Base-by-base conservation (phyloP, 2,113 vertebrate genomes). In the Brachyhypopomus gauderio region DNA sequence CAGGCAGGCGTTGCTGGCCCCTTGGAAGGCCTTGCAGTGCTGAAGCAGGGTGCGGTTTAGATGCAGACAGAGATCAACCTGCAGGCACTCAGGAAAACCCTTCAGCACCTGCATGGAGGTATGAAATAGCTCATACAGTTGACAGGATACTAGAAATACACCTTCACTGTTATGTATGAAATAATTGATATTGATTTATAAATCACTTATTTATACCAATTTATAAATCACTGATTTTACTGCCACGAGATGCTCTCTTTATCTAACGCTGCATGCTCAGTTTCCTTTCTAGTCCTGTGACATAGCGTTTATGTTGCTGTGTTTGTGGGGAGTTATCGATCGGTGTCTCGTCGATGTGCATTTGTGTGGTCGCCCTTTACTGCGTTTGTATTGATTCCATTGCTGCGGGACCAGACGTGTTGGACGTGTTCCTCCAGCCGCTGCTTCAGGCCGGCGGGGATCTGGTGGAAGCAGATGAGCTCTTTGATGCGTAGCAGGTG, bases 401-500 rank as follows among this genome's bases (percentile, higher is more conserved):
- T 99, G 83, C 97, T 98, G 91, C 98, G 98, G 83, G 96, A 97
- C 97, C 97, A 99, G 86, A 97, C 96, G 0, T 98, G 97, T 85
- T 99, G 97, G 87, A 99, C 99, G 78, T 99, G 98, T 79, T 99
- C 97, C 86, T 98, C 96, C n/a, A 99, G 93, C 69, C 95, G 94
- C 85, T 96, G 96, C 14, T 96, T 94, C 75, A 99, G 93, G 0
- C 94, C 90, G 59, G 92, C 95, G 38, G 98, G 97, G 82, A 99
- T 98, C 90, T 98, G 98, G 87, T 99, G 97, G 89, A 99, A 99
- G 87, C 97, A 96, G 77, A 99, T 98, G 89, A 99, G 98, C 89
- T 99, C 98, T 87, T 96, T 97, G 71, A 99, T 96, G 2, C 97
- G 89, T 73, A 99, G 93, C 95, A 99, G 96, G 91, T 99, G 97